Evolutionary conservation across 1,140 invertebrate species (phyloP).

Genomic region (Drosophila triauraria): DNA sequence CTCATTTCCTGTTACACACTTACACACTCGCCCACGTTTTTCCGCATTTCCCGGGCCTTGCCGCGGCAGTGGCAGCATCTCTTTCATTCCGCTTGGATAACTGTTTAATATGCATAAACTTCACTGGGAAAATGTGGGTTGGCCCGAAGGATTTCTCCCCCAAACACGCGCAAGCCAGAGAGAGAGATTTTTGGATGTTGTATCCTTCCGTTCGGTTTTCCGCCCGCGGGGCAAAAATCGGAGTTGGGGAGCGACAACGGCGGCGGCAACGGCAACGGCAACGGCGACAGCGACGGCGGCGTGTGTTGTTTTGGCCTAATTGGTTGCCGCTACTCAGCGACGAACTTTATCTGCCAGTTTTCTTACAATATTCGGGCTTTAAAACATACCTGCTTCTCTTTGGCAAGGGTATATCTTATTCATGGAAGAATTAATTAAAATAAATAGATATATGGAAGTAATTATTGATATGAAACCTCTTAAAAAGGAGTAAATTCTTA

Average conservation of each 20-base stretch:
- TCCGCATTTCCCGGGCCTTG: neutral
- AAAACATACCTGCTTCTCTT: conserved; percentile 7
- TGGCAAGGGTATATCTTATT: neutral
- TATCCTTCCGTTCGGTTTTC: conserved; percentile 59
- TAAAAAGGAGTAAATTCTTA: too few species aligned
- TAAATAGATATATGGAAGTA: too few species aligned
- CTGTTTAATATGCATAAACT: conserved; percentile 77
- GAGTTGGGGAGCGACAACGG: neutral
- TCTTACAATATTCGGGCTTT: conserved; percentile 29
- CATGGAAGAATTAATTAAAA: too few species aligned
- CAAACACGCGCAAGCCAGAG: too few species aligned
- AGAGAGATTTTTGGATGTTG: conserved; percentile 57
- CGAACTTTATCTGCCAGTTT: conserved; percentile 56
- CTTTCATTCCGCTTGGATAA: conserved; percentile 64
- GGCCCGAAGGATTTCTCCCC: too few species aligned
- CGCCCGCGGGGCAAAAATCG: conserved; percentile 24
- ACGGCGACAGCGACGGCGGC: neutral
- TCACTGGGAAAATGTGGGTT: conserved; percentile 42
- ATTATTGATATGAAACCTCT: too few species aligned
- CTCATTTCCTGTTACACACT: conserved; percentile 68
- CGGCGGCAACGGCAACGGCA: neutral
- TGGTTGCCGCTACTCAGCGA: conserved; percentile 51
- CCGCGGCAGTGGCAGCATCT: conserved; percentile 16
- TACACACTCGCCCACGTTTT: conserved; percentile 22
- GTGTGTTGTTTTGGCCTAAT: conserved; percentile 55